These are phyloP conservation scores for Pseudomyrmex pallidus DNA, from an alignment of 1,140 invertebrate genomes.

Conservation along the genomic window DNA sequence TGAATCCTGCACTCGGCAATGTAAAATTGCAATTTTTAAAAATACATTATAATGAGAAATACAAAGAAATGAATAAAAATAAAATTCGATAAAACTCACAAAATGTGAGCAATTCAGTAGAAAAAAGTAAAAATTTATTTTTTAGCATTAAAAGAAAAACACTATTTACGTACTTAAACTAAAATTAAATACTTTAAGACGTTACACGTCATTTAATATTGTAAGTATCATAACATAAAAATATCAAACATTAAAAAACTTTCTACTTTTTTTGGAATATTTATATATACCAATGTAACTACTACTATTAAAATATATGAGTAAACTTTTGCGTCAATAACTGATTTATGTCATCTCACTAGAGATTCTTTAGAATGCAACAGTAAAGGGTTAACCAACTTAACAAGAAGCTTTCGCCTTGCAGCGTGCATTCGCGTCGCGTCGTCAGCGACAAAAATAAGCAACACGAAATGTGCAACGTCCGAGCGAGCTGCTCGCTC, in stretches of 20 bases:
- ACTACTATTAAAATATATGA: not conserved
- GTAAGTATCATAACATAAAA: no score
- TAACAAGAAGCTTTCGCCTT: constrained; percentile 46
- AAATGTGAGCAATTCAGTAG: not conserved
- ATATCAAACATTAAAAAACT: no score
- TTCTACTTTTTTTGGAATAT: not conserved
- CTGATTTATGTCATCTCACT: not conserved
- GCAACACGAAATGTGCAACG: constrained; percentile 53
- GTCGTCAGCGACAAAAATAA: constrained; percentile 58
- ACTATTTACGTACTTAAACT: not conserved
- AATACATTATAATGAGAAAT: not conserved
- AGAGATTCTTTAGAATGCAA: constrained; percentile 3
- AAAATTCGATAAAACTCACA: not conserved
- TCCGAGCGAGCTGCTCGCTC: constrained; percentile 24
- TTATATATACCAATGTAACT: not conserved
- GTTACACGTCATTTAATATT: no score
- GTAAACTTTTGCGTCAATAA: constrained; percentile 17
- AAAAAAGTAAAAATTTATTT: not conserved
- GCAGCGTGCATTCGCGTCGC: constrained; percentile 35
- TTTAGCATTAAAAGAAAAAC: not conserved
- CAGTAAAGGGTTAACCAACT: constrained; percentile 52
- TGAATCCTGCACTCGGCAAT: constrained; percentile 1
- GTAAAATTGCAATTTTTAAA: no score
- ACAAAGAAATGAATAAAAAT: not conserved
- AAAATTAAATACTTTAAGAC: no score